phyloP scores from a whole-genome alignment of 2,888 invertebrate species.

The Latrodectus hesperus region DNA sequence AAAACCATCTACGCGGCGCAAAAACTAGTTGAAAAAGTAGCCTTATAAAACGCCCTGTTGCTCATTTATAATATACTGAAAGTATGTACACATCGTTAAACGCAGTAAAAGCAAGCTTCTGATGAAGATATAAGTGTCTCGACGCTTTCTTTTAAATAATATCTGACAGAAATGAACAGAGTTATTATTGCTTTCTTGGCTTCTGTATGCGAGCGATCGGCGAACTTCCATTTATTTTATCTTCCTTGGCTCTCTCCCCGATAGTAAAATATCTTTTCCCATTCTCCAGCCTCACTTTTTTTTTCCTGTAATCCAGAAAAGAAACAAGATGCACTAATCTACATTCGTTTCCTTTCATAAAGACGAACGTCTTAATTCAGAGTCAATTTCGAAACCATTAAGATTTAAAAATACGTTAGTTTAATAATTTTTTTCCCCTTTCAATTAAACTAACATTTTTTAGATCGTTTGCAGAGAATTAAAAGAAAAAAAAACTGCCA shows the following conservation, averaged over 20 bases:
- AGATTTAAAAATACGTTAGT: conserved; percentile 54
- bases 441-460: too few species aligned
- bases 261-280: conserved; percentile 15
- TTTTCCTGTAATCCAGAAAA: conserved; percentile 11
- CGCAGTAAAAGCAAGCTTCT: conserved; percentile 19
- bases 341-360: conserved; percentile 12
- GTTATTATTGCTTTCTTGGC: conserved; percentile 4
- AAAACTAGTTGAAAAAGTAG: conserved; percentile 17
- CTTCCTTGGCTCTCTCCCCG: neutral
- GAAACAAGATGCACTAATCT: conserved; percentile 12
- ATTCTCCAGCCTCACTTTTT: conserved; percentile 4
- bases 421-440: conserved; percentile 20
- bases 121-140: conserved; percentile 32
- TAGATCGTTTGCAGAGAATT: too few species aligned
- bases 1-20: too few species aligned
- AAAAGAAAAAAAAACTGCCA: conserved; percentile 12
- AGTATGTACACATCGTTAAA: conserved; percentile 33
- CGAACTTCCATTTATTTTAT: conserved; percentile 32
- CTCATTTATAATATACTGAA: conserved; percentile 3
- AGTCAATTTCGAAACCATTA: conserved; percentile 45
- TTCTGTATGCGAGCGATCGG: neutral
- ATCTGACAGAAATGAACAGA: conserved; percentile 34
- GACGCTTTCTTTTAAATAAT: conserved; percentile 38
- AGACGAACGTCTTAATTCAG: conserved; percentile 28
- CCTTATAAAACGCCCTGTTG: conserved; percentile 60